These are phyloP conservation scores for Vespertilio murinus DNA, from an alignment of 2,797 vertebrate genomes.

Conservation along the genomic window DNA sequence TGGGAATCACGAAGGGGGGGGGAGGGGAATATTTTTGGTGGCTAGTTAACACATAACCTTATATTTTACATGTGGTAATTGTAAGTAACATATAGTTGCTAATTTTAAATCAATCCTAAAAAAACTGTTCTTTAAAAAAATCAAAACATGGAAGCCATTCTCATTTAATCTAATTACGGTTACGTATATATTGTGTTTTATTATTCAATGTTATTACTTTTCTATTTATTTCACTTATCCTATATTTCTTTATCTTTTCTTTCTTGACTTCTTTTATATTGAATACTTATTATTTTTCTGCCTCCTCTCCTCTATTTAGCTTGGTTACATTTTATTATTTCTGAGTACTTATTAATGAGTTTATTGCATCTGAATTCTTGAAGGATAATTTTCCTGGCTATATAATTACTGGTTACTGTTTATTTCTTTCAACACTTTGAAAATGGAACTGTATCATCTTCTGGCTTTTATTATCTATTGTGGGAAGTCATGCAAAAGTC, in stretches of 20 bases:
- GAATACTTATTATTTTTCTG: not conserved
- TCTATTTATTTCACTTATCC: not conserved
- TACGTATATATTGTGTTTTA: not conserved
- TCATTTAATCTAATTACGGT: not conserved
- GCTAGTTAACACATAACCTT: not conserved
- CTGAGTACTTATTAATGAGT: not conserved
- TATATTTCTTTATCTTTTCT: not conserved
- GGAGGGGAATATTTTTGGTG: not conserved
- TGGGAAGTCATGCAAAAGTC: not conserved
- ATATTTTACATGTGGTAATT: not conserved
- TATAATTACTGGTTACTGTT: not conserved
- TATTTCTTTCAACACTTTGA: not conserved
- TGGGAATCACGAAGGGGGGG: not conserved
- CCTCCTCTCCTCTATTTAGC: not conserved
- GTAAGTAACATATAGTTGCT: not conserved
- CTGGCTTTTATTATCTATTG: not conserved
- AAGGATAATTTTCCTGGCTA: not conserved
- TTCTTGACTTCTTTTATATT: slow-evolving; percentile 14
- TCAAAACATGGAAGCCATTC: not conserved
- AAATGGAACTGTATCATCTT: not conserved
- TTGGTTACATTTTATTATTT: not conserved
- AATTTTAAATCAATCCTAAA: not conserved
- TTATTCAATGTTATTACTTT: not conserved
- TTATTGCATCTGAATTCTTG: not conserved
- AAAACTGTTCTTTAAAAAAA: not conserved